Percentiles rank a stretch among this genome's conserved stretches.
These are phyloP conservation scores for Chironomus tentans DNA, from an alignment of 2,888 invertebrate species.

Conservation along the genomic window DNA sequence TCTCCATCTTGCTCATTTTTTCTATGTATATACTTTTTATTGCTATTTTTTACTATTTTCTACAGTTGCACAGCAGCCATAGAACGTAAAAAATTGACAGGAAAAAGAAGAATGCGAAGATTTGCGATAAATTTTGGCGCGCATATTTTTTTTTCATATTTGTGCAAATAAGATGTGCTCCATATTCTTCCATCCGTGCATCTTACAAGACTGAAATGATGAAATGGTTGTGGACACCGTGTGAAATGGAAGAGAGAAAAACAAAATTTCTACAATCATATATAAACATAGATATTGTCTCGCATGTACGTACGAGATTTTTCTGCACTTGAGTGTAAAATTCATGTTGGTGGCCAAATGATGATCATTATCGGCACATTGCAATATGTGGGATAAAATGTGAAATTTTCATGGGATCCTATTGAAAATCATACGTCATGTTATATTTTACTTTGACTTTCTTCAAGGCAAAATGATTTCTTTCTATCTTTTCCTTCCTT, in stretches of 20 bases:
- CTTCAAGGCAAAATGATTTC: background rate
- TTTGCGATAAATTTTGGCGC: background rate
- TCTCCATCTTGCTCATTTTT: background rate
- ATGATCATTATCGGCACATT: background rate
- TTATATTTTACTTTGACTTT: slow-evolving; percentile 13
- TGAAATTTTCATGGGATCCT: slow-evolving; percentile 8
- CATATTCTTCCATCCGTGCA: slow-evolving; percentile 12
- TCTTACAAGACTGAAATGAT: slow-evolving; percentile 25
- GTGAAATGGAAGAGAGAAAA: slow-evolving; percentile 22
- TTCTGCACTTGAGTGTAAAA: too few relatives aligned
- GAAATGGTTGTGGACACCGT: slow-evolving; percentile 24
- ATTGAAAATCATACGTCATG: slow-evolving; percentile 22
- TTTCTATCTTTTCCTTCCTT: background rate
- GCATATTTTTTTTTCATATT: background rate
- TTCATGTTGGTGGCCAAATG: background rate
- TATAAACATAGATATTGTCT: too few relatives aligned
- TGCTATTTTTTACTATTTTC: background rate
- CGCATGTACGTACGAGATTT: too few relatives aligned
- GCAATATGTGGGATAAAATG: background rate
- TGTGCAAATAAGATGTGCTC: background rate
- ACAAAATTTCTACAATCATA: background rate
- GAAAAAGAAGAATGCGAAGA: background rate
- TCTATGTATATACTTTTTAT: background rate
- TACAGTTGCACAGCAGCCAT: background rate
- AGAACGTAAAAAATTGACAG: background rate